Evolutionary conservation across 1,140 invertebrate species (phyloP).

Genomic region (Latrodectus geometricus): DNA sequence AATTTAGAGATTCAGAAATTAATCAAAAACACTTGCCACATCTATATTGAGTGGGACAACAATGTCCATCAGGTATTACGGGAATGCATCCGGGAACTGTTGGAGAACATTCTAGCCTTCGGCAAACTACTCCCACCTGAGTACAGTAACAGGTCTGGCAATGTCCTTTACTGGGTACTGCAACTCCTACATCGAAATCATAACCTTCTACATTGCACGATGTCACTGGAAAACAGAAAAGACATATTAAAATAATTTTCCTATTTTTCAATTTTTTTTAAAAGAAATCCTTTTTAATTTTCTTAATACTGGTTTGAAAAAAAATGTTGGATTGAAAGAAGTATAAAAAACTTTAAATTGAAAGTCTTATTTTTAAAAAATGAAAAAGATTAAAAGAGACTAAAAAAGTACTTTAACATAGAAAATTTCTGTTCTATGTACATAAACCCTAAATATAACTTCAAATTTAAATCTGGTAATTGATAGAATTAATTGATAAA

Average conservation of each 20-base stretch:
- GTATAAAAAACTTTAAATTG: neutral
- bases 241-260: too few species aligned
- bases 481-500: too few species aligned
- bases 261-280: neutral
- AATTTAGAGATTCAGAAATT: too few species aligned
- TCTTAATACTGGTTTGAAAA: neutral
- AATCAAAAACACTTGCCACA: conserved; percentile 74
- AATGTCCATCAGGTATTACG: conserved; percentile 80
- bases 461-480: too few species aligned
- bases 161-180: conserved; percentile 73
- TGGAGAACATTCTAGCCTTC: conserved; percentile 74
- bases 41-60: conserved; percentile 87
- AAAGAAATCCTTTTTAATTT: neutral
- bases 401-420: too few species aligned
- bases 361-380: too few species aligned
- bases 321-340: neutral
- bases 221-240: conserved; percentile 11
- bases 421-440: too few species aligned
- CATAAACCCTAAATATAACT: too few species aligned
- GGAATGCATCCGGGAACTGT: conserved; percentile 81
- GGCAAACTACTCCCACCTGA: conserved; percentile 74
- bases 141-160: conserved; percentile 80
- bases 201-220: conserved; percentile 51
- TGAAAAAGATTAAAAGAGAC: too few species aligned
- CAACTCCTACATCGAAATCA: conserved; percentile 76